Evolutionary conservation across 2,113 vertebrate species (phyloP).

Genomic region (Nesoenas mayeri): DNA sequence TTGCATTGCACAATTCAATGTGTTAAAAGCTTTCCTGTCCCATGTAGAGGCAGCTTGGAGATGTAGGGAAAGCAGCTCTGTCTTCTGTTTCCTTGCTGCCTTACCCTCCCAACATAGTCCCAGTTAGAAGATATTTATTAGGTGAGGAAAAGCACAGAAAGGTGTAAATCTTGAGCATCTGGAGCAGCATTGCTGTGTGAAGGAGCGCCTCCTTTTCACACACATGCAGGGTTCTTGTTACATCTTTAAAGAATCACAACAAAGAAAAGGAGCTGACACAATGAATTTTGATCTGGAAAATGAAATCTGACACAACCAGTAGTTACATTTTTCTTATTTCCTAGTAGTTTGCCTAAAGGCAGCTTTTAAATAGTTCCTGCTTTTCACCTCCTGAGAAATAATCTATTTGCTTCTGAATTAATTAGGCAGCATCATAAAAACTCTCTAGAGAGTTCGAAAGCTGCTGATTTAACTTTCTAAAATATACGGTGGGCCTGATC

Average conservation of each 20-base stretch:
- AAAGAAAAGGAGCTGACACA: slow-evolving; percentile 59
- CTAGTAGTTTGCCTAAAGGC: slow-evolving; percentile 67
- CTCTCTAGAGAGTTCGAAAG: slow-evolving; percentile 22
- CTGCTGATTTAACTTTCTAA: slow-evolving; percentile 38
- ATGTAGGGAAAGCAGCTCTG: not conserved
- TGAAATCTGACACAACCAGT: slow-evolving; percentile 70
- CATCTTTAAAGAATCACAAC: slow-evolving; percentile 11
- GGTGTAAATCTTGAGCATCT: not conserved
- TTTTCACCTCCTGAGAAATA: slow-evolving; percentile 64
- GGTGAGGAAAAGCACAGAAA: not conserved
- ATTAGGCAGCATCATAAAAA: slow-evolving; percentile 57
- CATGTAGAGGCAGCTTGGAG: not conserved
- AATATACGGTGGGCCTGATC: not conserved
- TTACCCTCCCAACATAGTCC: not conserved
- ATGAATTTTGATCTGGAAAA: slow-evolving; percentile 61
- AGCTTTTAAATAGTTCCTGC: slow-evolving; percentile 68
- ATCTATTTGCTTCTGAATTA: slow-evolving; percentile 65
- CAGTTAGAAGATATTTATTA: not conserved
- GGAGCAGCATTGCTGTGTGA: not conserved
- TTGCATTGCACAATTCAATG: not conserved
- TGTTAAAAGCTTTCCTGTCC: not conserved
- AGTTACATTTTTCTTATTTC: slow-evolving; percentile 70
- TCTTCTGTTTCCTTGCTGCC: not conserved
- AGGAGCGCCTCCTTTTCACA: not conserved
- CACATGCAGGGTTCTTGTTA: not conserved